Percentiles rank a stretch among this genome's conserved stretches.
These are phyloP conservation scores for Periophthalmodon schlosseri DNA, from an alignment of 2,113 vertebrate genomes.

Conservation along the genomic window DNA sequence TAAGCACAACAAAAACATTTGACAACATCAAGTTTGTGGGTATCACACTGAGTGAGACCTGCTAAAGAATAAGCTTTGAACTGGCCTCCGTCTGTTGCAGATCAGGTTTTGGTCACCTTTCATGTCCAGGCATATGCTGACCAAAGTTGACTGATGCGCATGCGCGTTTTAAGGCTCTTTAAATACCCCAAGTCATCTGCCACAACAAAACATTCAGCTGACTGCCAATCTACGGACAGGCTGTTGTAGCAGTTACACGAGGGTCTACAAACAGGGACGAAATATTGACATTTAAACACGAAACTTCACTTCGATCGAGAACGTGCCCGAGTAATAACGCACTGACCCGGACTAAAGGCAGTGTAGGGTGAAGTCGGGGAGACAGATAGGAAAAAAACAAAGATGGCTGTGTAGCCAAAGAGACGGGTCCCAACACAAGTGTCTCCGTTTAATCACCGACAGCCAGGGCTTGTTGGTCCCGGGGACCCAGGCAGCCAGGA, in stretches of 20 bases:
- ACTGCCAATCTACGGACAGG: constrained; percentile 61
- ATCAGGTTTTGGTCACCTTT: constrained; percentile 69
- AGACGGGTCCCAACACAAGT: constrained; percentile 67
- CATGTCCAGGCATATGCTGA: constrained; percentile 54
- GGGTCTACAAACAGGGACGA: constrained; percentile 26
- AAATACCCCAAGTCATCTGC: constrained; percentile 80
- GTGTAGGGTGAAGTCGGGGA: constrained; percentile 60
- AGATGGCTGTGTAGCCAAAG: constrained; percentile 82
- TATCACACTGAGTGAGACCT: background rate
- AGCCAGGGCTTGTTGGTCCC: constrained; percentile 42
- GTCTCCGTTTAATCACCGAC: constrained; percentile 57
- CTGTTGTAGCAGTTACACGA: constrained; percentile 26
- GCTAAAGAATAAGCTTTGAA: background rate
- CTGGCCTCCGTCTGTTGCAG: constrained; percentile 62
- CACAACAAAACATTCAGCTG: constrained; percentile 76
- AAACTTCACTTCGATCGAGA: constrained; percentile 26
- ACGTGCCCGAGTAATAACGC: constrained; percentile 38
- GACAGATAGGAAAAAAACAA: constrained; percentile 78
- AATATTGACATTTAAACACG: constrained; percentile 47
- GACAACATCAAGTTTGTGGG: constrained; percentile 8
- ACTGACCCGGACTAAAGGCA: constrained; percentile 55
- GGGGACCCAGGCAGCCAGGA: constrained; percentile 50
- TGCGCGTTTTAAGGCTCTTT: constrained; percentile 74
- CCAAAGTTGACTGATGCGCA: constrained; percentile 67
- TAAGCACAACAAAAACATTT: constrained; percentile 9